phyloP scores from a whole-genome alignment of 2,113 vertebrate species.

The Silurus asotus region DNA sequence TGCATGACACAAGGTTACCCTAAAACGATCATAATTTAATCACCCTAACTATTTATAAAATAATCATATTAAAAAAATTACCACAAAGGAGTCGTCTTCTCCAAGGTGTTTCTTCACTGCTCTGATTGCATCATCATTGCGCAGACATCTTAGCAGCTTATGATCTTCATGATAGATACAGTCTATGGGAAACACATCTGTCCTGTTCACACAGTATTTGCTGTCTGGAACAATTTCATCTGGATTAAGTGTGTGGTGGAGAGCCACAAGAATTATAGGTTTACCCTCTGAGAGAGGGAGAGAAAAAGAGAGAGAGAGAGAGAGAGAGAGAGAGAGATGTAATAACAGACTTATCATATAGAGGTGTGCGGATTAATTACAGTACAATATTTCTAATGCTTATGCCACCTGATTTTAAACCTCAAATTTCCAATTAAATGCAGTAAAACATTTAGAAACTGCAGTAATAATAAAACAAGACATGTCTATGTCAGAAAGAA shows the following conservation, averaged over 20 bases:
- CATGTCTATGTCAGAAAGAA: neutral
- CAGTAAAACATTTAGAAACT: neutral
- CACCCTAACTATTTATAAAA: too few relatives aligned
- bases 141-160: neutral
- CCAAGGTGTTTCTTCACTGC: neutral
- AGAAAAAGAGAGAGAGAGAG: neutral
- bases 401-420: neutral
- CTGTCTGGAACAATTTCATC: neutral
- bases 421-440: neutral
- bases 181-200: constrained; percentile 7
- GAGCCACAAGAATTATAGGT: constrained; percentile 15
- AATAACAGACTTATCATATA: neutral
- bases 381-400: neutral
- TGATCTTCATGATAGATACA: constrained; percentile 21
- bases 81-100: neutral
- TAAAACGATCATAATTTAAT: too few relatives aligned
- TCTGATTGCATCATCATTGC: neutral
- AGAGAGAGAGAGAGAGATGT: neutral
- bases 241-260: constrained; percentile 12
- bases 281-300: neutral
- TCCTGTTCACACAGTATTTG: neutral
- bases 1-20: too few relatives aligned
- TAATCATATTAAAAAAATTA: too few relatives aligned
- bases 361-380: neutral
- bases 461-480: neutral